Percentiles rank a stretch among this genome's conserved stretches.
These are phyloP conservation scores for Agelastica alni DNA, from an alignment of 2,888 invertebrate species.

Conservation along the genomic window DNA sequence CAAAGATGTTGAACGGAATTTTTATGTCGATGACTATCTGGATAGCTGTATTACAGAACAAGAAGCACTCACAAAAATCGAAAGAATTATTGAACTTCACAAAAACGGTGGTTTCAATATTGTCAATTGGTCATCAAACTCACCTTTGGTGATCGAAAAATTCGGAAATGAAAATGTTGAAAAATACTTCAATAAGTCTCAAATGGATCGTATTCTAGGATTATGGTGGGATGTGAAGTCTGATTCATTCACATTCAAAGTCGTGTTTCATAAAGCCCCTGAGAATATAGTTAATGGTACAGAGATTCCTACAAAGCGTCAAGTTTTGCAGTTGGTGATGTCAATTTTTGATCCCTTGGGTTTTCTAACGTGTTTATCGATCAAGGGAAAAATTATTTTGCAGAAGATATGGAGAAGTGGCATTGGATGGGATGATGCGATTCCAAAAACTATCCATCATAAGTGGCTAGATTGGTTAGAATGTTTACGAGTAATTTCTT, in stretches of 20 bases:
- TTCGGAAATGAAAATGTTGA: neutral
- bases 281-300: neutral
- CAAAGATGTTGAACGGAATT: no score
- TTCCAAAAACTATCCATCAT: neutral
- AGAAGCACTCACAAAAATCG: no score
- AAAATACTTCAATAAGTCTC: no score
- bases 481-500: neutral
- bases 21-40: no score
- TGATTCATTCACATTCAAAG: conserved; percentile 1
- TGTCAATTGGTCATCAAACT: no score
- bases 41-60: no score
- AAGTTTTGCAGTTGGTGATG: conserved; percentile 5
- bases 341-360: no score
- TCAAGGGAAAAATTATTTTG: no score
- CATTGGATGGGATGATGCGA: conserved; percentile 3
- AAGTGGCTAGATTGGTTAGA: neutral
- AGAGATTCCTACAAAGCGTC: neutral
- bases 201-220: neutral
- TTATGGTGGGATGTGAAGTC: conserved; percentile 6
- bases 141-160: no score
- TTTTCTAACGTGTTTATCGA: no score
- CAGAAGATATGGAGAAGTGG: neutral
- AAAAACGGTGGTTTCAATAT: no score
- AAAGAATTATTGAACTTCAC: no score
- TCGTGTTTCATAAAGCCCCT: neutral